Evolutionary conservation across 1,140 invertebrate genomes (phyloP).

Genomic region (Heliconius hermathena): DNA sequence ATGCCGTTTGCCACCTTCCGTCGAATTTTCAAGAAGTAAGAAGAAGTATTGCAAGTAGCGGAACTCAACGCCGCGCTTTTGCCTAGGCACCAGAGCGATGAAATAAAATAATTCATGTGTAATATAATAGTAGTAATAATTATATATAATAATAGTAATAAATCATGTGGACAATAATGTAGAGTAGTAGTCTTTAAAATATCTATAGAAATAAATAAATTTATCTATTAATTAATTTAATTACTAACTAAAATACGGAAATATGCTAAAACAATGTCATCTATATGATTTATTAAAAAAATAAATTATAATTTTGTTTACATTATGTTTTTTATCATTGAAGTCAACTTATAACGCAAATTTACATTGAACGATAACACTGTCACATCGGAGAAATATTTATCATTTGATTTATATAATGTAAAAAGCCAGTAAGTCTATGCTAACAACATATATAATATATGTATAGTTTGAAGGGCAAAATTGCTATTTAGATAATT

Average conservation of each 20-base stretch:
- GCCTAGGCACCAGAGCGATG: too few species aligned
- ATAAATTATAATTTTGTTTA: not conserved
- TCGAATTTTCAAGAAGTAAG: too few species aligned
- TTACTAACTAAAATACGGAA: too few species aligned
- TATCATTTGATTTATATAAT: conserved; percentile 1
- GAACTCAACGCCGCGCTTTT: too few species aligned
- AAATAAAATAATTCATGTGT: too few species aligned
- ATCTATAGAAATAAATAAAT: not conserved
- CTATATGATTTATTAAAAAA: not conserved
- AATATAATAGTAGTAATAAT: too few species aligned
- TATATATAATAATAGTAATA: too few species aligned
- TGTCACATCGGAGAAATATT: not conserved
- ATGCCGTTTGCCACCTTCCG: too few species aligned
- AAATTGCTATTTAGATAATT: not conserved
- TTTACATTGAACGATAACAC: not conserved
- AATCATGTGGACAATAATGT: too few species aligned
- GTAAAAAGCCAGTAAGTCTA: not conserved
- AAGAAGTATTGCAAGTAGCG: too few species aligned
- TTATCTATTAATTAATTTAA: too few species aligned
- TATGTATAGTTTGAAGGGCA: not conserved
- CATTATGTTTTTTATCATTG: not conserved
- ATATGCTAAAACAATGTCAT: not conserved
- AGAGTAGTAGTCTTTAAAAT: not conserved
- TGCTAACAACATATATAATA: not conserved
- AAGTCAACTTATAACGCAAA: not conserved